A percentile compares a stretch with the other conserved stretches of the same genome.
These are phyloP conservation scores for Sylvia borin DNA, from an alignment of 2,797 vertebrate genomes.

Conservation along the genomic window DNA sequence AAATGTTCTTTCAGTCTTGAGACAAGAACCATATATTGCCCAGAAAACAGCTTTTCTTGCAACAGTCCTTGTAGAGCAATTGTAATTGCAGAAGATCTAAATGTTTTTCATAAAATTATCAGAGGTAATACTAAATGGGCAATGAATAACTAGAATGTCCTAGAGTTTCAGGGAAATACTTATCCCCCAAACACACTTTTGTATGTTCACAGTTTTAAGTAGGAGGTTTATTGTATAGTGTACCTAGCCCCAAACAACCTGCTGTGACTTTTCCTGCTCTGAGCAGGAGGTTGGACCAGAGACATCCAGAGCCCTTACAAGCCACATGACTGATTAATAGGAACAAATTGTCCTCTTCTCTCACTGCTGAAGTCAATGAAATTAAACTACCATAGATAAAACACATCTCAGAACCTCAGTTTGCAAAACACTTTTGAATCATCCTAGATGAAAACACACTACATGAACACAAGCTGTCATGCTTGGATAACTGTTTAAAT, in stretches of 20 bases:
- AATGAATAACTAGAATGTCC: neutral
- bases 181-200: neutral
- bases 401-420: neutral
- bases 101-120: neutral
- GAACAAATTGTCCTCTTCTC: slow-evolving; percentile 36
- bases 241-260: neutral
- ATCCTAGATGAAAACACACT: neutral
- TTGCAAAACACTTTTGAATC: neutral
- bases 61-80: neutral
- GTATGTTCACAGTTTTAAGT: neutral
- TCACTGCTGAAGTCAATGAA: neutral
- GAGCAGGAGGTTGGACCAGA: neutral
- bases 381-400: slow-evolving; percentile 6
- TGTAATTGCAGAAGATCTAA: neutral
- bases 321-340: neutral
- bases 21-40: neutral
- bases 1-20: neutral
- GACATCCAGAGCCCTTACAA: neutral
- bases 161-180: neutral
- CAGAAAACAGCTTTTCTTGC: neutral
- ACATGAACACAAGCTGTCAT: neutral
- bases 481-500: neutral
- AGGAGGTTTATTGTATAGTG: neutral
- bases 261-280: neutral
- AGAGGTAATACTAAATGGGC: neutral